These are phyloP conservation scores for Leptopterna dolabrata DNA, from an alignment of 2,888 invertebrate species.

Conservation along the genomic window DNA sequence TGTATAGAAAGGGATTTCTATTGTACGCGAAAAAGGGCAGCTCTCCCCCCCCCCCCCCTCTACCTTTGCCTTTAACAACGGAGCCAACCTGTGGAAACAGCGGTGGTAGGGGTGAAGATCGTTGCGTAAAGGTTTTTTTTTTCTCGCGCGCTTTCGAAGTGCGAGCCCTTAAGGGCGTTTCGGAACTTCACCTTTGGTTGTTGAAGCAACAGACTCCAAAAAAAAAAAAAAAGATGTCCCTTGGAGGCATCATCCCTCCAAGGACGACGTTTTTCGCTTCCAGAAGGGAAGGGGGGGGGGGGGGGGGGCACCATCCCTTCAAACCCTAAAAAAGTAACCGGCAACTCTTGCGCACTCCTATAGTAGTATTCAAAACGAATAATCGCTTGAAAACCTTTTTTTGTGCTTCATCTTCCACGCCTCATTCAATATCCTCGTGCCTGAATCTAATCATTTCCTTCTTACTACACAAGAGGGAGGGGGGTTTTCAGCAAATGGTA, in stretches of 20 bases:
- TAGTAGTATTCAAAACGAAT: conserved; percentile 1
- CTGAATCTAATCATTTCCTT: conserved; percentile 22
- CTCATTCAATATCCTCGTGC: conserved; percentile 25
- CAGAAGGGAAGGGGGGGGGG: not conserved
- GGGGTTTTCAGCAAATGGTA: not conserved
- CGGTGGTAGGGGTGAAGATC: not conserved
- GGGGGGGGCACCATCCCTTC: not conserved
- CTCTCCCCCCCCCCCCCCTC: not conserved
- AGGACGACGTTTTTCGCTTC: not conserved
- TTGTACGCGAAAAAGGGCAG: not conserved
- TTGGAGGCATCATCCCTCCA: not conserved
- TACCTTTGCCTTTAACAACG: not conserved
- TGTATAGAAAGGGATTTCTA: conserved; percentile 26
- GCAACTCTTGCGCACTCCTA: not conserved
- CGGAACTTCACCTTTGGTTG: conserved; percentile 7
- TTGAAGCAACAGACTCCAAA: not conserved
- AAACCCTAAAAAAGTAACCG: not conserved
- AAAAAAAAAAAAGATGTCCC: not conserved
- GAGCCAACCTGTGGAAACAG: conserved; percentile 8
- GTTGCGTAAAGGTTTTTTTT: conserved; percentile 22
- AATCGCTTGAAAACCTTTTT: not conserved
- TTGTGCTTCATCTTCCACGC: not conserved
- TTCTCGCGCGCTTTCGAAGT: not conserved
- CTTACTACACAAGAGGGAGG: not conserved
- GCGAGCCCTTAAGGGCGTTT: conserved; percentile 3